Base-by-base conservation (phyloP, 2,888 invertebrate species). In the Aphodius granarius region DNA sequence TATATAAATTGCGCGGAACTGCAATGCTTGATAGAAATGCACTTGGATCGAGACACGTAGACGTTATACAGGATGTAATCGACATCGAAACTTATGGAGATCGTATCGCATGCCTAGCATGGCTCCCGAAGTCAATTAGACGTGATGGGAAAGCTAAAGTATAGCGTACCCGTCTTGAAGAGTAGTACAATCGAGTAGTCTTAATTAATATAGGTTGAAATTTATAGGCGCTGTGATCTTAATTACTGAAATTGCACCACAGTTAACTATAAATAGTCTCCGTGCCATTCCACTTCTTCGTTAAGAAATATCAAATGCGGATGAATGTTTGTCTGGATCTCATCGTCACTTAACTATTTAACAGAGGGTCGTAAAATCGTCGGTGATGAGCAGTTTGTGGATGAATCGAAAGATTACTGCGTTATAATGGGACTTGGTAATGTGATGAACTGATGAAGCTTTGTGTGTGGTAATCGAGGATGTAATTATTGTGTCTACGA, bases 201-300 rank as follows among this genome's bases (percentile, higher is more conserved):
- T 74, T 74, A 74, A 74, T 74, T 74, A 75, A 75, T 72, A 72
- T 75, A 66, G 43, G 75, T 75, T 75, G 72, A 75, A 71, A 72
- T 72, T 72, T 66, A 72, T 66, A 43, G 72, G 71, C 73, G 66
- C 70, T 71, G 73, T 43, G 76, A 76, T 76, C 76, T 76, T 76
- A 76, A 76, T 76, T 76, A 73, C 64, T 66, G 76, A 71, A 76
- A 73, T 76, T 71, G 71, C 73, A 65, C 22, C 19, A 71, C 76
- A 73, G 73, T 76, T 73, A 73, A 70, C 76, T 76, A 76, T 76
- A 73, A 73, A 76, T 76, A 76, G 76, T 23, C 19, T 43, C 4
- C 2, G 13, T 43, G 43, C 43, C 43, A 43, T 13, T 43, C 13
- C 43, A 43, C 9, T 43, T 43, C 6, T 43, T 43, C 43, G 43